Evolutionary conservation across 2,797 vertebrate species (phyloP).

Genomic region (Phrynocephalus forsythii): DNA sequence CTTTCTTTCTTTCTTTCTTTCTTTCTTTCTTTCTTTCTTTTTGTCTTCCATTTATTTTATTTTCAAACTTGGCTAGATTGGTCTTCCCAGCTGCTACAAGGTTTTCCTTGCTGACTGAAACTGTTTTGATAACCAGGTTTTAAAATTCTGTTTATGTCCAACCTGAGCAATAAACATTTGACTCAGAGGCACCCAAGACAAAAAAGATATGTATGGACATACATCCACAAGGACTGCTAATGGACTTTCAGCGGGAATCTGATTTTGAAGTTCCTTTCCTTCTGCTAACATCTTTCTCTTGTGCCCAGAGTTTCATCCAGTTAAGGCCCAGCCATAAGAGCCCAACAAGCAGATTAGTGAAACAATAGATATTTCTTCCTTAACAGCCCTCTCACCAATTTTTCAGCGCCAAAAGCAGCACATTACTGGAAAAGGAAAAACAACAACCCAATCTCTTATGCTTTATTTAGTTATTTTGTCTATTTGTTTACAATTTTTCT

Average conservation of each 20-base stretch:
- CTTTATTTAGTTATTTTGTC: constrained; percentile 51
- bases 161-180: neutral
- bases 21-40: no score
- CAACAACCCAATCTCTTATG: constrained; percentile 32
- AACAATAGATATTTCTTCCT: constrained; percentile 53
- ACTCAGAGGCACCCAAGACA: neutral
- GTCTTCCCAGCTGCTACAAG: neutral
- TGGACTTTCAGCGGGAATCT: neutral
- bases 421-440: constrained; percentile 48
- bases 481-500: constrained; percentile 57
- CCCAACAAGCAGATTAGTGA: constrained; percentile 56
- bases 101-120: neutral
- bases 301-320: constrained; percentile 2
- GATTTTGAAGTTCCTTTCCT: neutral
- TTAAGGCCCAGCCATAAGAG: constrained; percentile 15
- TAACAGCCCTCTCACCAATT: constrained; percentile 35
- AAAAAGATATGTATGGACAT: neutral
- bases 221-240: neutral
- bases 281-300: neutral
- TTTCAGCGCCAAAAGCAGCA: constrained; percentile 59
- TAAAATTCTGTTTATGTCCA: neutral
- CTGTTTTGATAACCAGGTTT: neutral
- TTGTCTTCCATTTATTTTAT: neutral
- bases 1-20: neutral
- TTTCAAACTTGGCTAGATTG: neutral